phyloP scores from a whole-genome alignment of 2,888 invertebrate species.

The Pandemis heparana region DNA sequence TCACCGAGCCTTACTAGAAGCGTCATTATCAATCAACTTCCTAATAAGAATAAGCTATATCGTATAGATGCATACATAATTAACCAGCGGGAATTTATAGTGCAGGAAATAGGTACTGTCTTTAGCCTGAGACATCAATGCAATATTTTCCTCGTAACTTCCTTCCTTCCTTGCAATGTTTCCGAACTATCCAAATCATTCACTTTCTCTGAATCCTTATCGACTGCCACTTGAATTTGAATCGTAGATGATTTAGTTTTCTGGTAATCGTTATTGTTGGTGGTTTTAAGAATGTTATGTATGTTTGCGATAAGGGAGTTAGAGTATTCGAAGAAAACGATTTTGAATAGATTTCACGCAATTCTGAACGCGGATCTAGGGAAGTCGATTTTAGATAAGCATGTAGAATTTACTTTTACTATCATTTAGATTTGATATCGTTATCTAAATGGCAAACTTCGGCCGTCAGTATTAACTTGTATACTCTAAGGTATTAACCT shows the following conservation, averaged over 20 bases:
- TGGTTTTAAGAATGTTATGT: not conserved
- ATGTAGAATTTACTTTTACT: not conserved
- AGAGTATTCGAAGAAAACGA: not conserved
- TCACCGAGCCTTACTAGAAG: not conserved
- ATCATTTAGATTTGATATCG: not conserved
- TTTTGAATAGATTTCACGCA: not conserved
- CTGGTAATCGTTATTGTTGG: constrained; percentile 5
- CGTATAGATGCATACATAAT: not conserved
- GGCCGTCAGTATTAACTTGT: too few species aligned
- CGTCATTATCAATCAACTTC: not conserved
- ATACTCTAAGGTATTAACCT: too few species aligned
- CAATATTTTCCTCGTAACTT: not conserved
- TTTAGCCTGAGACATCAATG: not conserved
- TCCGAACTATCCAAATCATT: not conserved
- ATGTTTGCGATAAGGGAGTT: not conserved
- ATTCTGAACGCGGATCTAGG: not conserved
- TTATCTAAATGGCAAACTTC: not conserved
- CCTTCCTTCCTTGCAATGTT: constrained; percentile 2
- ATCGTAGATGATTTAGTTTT: not conserved
- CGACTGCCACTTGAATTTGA: not conserved
- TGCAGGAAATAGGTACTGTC: not conserved
- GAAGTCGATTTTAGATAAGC: not conserved
- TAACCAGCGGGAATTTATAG: not conserved
- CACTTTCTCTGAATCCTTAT: not conserved
- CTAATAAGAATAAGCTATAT: not conserved